A percentile compares a stretch with the other conserved stretches of the same genome.
These are phyloP conservation scores for Dromococcyx pavoninus DNA, from an alignment of 2,797 vertebrate genomes.

Conservation along the genomic window DNA sequence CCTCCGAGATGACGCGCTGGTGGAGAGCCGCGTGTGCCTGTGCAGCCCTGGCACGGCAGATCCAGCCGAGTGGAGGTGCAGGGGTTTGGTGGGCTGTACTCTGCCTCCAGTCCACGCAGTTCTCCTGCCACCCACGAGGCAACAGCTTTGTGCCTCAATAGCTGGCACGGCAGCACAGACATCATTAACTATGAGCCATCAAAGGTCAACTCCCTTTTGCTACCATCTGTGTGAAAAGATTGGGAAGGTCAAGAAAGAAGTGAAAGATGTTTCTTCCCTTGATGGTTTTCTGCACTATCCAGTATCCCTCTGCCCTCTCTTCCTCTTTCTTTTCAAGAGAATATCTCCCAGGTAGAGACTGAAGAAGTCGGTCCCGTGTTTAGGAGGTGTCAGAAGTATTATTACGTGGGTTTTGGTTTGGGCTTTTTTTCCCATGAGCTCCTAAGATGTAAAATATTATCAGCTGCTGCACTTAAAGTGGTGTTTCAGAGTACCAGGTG, in stretches of 20 bases:
- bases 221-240: neutral
- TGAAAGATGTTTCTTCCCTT: neutral
- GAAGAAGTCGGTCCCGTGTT: neutral
- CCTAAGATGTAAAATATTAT: neutral
- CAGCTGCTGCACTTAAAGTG: neutral
- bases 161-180: neutral
- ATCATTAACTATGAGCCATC: neutral
- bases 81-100: neutral
- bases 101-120: neutral
- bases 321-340: neutral
- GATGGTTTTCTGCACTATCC: neutral
- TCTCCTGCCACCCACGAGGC: neutral
- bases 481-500: slow-evolving; percentile 23
- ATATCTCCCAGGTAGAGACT: neutral
- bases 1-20: rapidly evolving
- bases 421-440: neutral
- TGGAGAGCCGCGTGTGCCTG: rapidly evolving
- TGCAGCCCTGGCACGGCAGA: rapidly evolving
- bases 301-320: neutral
- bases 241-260: neutral
- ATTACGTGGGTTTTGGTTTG: neutral
- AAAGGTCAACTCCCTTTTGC: neutral
- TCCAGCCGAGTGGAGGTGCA: neutral
- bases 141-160: neutral
- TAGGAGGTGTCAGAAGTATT: neutral